A percentile compares a stretch with the other conserved stretches of the same genome.
These are phyloP conservation scores for Drosophila aff. DNA, from an alignment of 1,140 invertebrate genomes.

Conservation along the genomic window DNA sequence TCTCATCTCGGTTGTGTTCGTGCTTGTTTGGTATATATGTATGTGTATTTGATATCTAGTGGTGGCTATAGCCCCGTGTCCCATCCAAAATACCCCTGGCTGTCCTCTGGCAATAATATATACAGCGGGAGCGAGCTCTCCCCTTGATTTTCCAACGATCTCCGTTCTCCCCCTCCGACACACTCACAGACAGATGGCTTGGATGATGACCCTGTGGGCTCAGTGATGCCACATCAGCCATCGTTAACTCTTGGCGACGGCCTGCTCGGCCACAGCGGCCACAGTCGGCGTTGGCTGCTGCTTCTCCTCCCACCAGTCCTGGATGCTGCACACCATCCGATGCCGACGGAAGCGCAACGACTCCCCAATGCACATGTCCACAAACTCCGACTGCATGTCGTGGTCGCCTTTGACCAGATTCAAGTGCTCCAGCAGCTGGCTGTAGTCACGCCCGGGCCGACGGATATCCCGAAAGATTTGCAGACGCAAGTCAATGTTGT, in stretches of 20 bases:
- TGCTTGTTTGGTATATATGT: constrained; percentile 10
- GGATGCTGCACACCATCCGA: constrained; percentile 87
- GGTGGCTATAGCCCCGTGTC: constrained; percentile 4
- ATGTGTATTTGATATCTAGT: background rate
- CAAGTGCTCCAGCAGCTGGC: constrained; percentile 89
- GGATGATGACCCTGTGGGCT: constrained; percentile 50
- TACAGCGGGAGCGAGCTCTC: constrained; percentile 9
- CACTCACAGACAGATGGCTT: constrained; percentile 64
- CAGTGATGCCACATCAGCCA: constrained; percentile 63
- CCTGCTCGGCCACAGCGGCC: constrained; percentile 23
- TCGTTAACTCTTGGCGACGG: constrained; percentile 69
- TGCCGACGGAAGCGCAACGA: constrained; percentile 92
- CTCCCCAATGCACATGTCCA: constrained; percentile 92
- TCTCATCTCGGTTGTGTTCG: background rate
- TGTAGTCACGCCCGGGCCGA: constrained; percentile 88
- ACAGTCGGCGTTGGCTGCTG: constrained; percentile 42
- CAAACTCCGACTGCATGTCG: constrained; percentile 89
- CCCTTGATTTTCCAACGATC: constrained; percentile 2
- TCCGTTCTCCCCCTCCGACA: constrained; percentile 11
- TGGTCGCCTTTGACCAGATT: constrained; percentile 90
- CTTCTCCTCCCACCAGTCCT: constrained; percentile 84
- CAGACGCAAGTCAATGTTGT: constrained; percentile 85
- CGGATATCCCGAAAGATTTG: constrained; percentile 87
- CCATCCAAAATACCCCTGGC: constrained; percentile 1
- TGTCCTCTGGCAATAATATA: constrained; percentile 19